These are phyloP conservation scores for Drosophila kanekoi DNA, from an alignment of 2,888 invertebrate species.

Conservation along the genomic window DNA sequence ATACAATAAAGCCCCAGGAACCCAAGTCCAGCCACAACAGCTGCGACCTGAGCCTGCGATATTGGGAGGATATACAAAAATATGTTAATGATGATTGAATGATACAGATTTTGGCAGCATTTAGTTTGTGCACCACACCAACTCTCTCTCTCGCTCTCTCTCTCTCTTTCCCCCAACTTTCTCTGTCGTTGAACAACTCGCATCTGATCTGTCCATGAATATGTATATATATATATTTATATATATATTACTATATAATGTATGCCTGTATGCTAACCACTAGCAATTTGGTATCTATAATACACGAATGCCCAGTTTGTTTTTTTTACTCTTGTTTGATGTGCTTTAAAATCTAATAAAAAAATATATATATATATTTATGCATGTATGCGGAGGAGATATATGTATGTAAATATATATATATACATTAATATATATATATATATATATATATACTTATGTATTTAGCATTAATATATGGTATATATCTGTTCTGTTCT, in stretches of 20 bases:
- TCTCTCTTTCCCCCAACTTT: not conserved
- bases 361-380: slow-evolving; percentile 13
- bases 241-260: slow-evolving; percentile 13
- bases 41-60: slow-evolving; percentile 1
- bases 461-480: slow-evolving; percentile 15
- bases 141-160: not conserved
- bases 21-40: slow-evolving; percentile 1
- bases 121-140: slow-evolving; percentile 9
- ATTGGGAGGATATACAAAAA: not conserved
- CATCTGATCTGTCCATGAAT: not conserved
- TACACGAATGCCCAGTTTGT: slow-evolving; percentile 61
- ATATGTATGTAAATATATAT: slow-evolving; percentile 10
- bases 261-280: slow-evolving; percentile 29
- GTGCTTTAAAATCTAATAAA: slow-evolving; percentile 60
- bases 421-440: slow-evolving; percentile 31
- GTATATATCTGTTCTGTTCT: slow-evolving; percentile 39
- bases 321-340: slow-evolving; percentile 11
- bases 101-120: slow-evolving; percentile 21
- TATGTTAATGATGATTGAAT: slow-evolving; percentile 9
- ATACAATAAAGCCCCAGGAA: not conserved
- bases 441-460: slow-evolving; percentile 30
- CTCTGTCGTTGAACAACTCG: slow-evolving; percentile 3
- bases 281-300: slow-evolving; percentile 78
- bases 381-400: slow-evolving; percentile 8
- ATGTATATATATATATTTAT: slow-evolving; percentile 10